A percentile compares a stretch with the other conserved stretches of the same genome.
phyloP scores from a whole-genome alignment of 2,888 invertebrate genomes.

The Nymphalis c-album region DNA sequence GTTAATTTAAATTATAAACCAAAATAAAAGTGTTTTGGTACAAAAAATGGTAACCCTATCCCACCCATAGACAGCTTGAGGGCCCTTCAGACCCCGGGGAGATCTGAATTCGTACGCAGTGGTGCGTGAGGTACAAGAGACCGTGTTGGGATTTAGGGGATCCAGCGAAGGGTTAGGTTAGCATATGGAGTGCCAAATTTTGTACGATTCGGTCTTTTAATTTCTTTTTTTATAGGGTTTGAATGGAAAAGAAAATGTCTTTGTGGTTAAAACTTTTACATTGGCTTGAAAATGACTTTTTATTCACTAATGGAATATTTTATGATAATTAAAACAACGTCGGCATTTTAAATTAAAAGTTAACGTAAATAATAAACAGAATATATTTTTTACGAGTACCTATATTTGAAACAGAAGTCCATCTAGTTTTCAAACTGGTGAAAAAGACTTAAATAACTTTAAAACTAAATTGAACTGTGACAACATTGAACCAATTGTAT shows the following conservation, averaged over 20 bases:
- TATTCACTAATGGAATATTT: background rate
- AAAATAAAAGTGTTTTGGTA: background rate
- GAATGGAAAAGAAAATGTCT: background rate
- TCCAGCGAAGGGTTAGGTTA: slow-evolving; percentile 32
- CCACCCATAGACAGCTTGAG: slow-evolving; percentile 41
- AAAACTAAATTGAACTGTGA: too few relatives aligned
- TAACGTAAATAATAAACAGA: too few relatives aligned
- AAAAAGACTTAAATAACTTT: too few relatives aligned
- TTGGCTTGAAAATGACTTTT: background rate
- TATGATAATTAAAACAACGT: too few relatives aligned
- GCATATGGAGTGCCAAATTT: slow-evolving; percentile 32
- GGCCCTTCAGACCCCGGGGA: slow-evolving; percentile 37
- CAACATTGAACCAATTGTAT: too few relatives aligned
- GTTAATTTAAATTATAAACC: background rate
- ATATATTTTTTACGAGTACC: too few relatives aligned
- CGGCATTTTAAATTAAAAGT: too few relatives aligned
- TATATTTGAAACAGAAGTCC: too few relatives aligned
- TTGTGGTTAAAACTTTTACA: slow-evolving; percentile 1
- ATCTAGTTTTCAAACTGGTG: too few relatives aligned
- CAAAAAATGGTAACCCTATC: slow-evolving; percentile 33
- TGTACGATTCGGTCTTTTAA: slow-evolving; percentile 20
- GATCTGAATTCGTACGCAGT: slow-evolving; percentile 36
- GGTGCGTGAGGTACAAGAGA: slow-evolving; percentile 37
- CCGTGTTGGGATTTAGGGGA: slow-evolving; percentile 28
- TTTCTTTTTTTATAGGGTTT: slow-evolving; percentile 11